These are phyloP conservation scores for Phyllotreta cruciferae DNA, from an alignment of 2,888 invertebrate species.

Conservation along the genomic window DNA sequence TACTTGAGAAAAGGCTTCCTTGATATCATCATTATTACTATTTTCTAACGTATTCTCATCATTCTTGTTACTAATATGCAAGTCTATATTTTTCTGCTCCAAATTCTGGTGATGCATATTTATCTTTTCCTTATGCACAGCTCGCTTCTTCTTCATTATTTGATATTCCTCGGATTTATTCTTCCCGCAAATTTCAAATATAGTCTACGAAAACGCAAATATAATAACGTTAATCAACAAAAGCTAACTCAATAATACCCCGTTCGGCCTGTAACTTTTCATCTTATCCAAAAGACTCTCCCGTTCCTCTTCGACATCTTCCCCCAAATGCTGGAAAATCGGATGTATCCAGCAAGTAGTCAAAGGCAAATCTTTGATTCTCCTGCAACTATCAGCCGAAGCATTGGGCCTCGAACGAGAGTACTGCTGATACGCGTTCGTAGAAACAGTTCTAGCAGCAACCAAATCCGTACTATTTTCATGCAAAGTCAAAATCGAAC, in stretches of 20 bases:
- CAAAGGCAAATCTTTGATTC: slow-evolving; percentile 76
- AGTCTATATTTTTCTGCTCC: slow-evolving; percentile 54
- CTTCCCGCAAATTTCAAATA: slow-evolving; percentile 89
- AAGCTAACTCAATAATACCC: slow-evolving; percentile 62
- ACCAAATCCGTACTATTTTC: slow-evolving; percentile 76
- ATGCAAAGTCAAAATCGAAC: slow-evolving; percentile 77
- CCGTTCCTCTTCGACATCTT: slow-evolving; percentile 56
- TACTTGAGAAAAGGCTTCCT: slow-evolving; percentile 65
- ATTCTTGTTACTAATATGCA: slow-evolving; percentile 50
- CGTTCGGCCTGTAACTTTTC: slow-evolving; percentile 78
- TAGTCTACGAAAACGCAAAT: slow-evolving; percentile 72
- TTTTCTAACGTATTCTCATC: slow-evolving; percentile 48
- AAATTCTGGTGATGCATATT: slow-evolving; percentile 58
- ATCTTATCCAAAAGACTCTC: slow-evolving; percentile 69
- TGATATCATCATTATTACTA: slow-evolving; percentile 65
- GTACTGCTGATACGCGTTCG: slow-evolving; percentile 93
- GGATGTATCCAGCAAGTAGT: slow-evolving; percentile 70
- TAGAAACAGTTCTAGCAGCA: slow-evolving; percentile 74
- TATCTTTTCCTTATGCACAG: slow-evolving; percentile 71
- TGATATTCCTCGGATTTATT: slow-evolving; percentile 78
- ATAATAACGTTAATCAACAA: slow-evolving; percentile 7
- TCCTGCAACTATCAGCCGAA: slow-evolving; percentile 85
- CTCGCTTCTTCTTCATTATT: slow-evolving; percentile 89
- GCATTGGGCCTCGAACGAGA: slow-evolving; percentile 86
- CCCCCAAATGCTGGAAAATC: slow-evolving; percentile 60